Evolutionary conservation across 1,140 invertebrate genomes (phyloP).

Genomic region (Drusus annulatus): DNA sequence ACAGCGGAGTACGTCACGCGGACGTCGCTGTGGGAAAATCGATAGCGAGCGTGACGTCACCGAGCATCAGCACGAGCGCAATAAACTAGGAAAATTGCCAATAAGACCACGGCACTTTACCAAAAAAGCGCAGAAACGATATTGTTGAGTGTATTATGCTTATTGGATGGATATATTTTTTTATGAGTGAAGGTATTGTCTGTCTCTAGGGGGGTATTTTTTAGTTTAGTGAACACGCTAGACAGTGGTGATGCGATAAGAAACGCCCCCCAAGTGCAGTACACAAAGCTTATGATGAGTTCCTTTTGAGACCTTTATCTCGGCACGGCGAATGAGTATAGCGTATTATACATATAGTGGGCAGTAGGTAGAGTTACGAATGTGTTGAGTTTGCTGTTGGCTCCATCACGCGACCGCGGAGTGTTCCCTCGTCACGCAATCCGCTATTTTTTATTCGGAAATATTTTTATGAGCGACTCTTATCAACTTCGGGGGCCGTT

Average conservation of each 20-base stretch:
- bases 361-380: too few relatives aligned
- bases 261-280: constrained; percentile 13
- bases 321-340: too few relatives aligned
- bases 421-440: too few relatives aligned
- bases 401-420: too few relatives aligned
- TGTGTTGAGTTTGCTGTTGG: too few relatives aligned
- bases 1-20: constrained; percentile 15
- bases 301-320: too few relatives aligned
- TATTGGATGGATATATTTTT: neutral
- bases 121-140: neutral
- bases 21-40: constrained; percentile 15
- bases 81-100: neutral
- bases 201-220: neutral
- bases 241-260: constrained; percentile 33
- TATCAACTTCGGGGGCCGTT: too few relatives aligned
- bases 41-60: neutral
- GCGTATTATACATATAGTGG: too few relatives aligned
- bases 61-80: neutral
- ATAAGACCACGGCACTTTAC: neutral
- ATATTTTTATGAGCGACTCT: too few relatives aligned
- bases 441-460: too few relatives aligned
- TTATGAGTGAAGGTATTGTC: neutral
- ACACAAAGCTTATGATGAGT: neutral
- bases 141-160: too few relatives aligned
- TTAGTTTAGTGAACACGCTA: constrained; percentile 4